These are phyloP conservation scores for Amphipyra berbera DNA, from an alignment of 2,888 invertebrate genomes.

Conservation along the genomic window DNA sequence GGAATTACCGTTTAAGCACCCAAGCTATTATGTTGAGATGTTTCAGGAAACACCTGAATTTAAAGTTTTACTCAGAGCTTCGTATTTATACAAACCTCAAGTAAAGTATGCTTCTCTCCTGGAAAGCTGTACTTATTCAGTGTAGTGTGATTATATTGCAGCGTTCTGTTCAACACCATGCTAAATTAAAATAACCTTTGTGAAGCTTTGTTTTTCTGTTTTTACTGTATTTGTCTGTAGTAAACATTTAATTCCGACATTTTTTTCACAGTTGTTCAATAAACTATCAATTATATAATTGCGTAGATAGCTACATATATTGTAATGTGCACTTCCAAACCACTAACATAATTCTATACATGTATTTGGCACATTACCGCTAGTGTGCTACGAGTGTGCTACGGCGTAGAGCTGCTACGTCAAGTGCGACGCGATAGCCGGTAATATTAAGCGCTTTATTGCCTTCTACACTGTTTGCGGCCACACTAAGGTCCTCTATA, in stretches of 20 bases:
- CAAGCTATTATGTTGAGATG: constrained; percentile 50
- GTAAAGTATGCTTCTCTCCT: constrained; percentile 17
- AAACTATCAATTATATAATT: neutral
- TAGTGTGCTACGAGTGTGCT: constrained; percentile 43
- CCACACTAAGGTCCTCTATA: constrained; percentile 23
- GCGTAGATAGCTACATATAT: constrained; percentile 3
- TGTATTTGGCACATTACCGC: constrained; percentile 45
- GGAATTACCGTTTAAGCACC: constrained; percentile 57
- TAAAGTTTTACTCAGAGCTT: constrained; percentile 47
- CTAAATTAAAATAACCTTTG: too few relatives aligned
- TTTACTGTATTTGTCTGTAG: neutral
- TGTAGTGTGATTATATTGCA: constrained; percentile 17
- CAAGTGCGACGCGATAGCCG: constrained; percentile 40
- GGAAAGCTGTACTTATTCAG: constrained; percentile 13
- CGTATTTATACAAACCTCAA: constrained; percentile 31
- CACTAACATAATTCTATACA: constrained; percentile 31
- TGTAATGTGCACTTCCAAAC: constrained; percentile 10
- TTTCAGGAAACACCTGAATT: constrained; percentile 54
- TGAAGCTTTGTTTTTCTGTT: neutral
- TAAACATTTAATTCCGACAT: too few relatives aligned
- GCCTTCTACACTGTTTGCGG: constrained; percentile 37
- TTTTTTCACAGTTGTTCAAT: too few relatives aligned
- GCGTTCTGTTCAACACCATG: neutral
- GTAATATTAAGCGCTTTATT: constrained; percentile 50
- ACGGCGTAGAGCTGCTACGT: constrained; percentile 56